Conservation (phyloP, 2,797 vertebrate species). For the Centroberyx gerrardi region DNA sequence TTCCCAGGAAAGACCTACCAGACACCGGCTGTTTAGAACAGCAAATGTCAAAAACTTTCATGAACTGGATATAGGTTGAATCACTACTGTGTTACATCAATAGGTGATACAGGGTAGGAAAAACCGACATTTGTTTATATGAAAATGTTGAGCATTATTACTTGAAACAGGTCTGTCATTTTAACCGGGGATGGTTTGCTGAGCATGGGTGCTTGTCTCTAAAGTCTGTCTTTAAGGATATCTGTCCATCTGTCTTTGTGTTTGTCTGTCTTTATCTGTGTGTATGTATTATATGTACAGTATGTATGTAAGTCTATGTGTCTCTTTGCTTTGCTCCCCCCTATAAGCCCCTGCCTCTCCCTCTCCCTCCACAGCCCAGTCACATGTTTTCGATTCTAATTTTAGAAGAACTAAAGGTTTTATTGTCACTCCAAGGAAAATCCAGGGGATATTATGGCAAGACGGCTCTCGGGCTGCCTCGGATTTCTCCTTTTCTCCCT, state of each 20-base stretch:
- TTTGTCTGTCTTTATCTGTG: not conserved
- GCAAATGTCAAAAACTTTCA: not conserved
- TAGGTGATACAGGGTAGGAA: too few relatives aligned
- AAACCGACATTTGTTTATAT: too few relatives aligned
- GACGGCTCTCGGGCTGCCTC: slow-evolving; percentile 40
- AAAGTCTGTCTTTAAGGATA: too few relatives aligned
- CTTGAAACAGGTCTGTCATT: too few relatives aligned
- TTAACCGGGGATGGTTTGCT: too few relatives aligned
- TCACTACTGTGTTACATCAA: not conserved
- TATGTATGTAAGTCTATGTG: not conserved
- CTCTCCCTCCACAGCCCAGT: slow-evolving; percentile 34
- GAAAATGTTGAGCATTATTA: too few relatives aligned
- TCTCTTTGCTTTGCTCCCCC: not conserved
- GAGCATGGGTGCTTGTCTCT: too few relatives aligned
- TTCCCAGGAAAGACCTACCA: too few relatives aligned
- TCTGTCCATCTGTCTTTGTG: not conserved
- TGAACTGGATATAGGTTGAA: not conserved
- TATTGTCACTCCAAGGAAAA: slow-evolving; percentile 69
- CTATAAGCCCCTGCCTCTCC: slow-evolving; percentile 16
- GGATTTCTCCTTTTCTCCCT: slow-evolving; percentile 4
- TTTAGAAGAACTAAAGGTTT: slow-evolving; percentile 65
- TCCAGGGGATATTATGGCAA: slow-evolving; percentile 51
- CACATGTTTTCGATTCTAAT: slow-evolving; percentile 50
- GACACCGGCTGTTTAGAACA: not conserved
- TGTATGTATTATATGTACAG: not conserved